These are phyloP conservation scores for Chroicocephalus ridibundus DNA, from an alignment of 2,113 vertebrate species.

Conservation along the genomic window DNA sequence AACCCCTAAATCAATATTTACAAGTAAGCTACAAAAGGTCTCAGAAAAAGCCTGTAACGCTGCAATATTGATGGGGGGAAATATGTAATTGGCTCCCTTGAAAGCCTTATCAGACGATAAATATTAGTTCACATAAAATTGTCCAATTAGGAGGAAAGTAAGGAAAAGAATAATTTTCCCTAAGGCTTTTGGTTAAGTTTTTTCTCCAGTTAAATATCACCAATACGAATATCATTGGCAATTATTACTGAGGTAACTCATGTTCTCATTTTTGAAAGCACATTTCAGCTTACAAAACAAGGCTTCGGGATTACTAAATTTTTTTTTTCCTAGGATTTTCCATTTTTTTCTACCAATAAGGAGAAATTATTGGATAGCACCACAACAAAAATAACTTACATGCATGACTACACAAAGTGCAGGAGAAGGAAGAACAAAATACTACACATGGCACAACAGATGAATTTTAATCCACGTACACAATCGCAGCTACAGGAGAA, in stretches of 20 bases:
- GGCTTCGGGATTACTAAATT: background rate
- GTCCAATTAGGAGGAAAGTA: slow-evolving; percentile 56
- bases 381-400: background rate
- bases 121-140: slow-evolving; percentile 64
- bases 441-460: background rate
- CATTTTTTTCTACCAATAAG: background rate
- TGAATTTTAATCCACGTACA: background rate
- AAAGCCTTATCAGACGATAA: slow-evolving; percentile 59
- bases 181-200: background rate
- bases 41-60: slow-evolving; percentile 11
- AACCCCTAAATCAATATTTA: slow-evolving; percentile 63
- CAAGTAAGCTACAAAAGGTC: slow-evolving; percentile 35
- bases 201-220: slow-evolving; percentile 37
- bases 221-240: slow-evolving; percentile 24
- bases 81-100: slow-evolving; percentile 65
- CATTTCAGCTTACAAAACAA: background rate
- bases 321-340: background rate
- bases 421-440: background rate
- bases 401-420: background rate
- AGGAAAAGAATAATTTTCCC: slow-evolving; percentile 46
- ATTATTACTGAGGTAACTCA: slow-evolving; percentile 49
- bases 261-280: background rate
- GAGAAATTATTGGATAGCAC: background rate
- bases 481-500: background rate
- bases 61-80: slow-evolving; percentile 19